A percentile compares a stretch with the other conserved stretches of the same genome.
These are phyloP conservation scores for Hippocampus comes DNA, from an alignment of 2,113 vertebrate genomes.

Conservation along the genomic window DNA sequence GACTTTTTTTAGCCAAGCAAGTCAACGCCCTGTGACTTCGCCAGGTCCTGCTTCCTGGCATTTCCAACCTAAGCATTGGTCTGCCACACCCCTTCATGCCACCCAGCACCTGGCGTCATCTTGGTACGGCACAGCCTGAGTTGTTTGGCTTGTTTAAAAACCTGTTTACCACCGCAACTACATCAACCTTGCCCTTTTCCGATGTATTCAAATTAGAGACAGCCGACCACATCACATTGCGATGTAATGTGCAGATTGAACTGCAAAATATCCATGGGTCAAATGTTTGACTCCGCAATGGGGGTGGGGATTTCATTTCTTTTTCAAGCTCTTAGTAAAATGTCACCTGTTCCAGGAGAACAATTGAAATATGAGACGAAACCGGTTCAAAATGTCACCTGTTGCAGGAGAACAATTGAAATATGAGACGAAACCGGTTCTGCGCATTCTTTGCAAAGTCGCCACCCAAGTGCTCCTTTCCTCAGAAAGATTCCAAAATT, in stretches of 20 bases:
- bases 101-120: background rate
- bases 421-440: background rate
- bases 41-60: background rate
- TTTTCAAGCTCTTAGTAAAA: background rate
- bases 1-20: background rate
- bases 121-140: background rate
- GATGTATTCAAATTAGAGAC: background rate
- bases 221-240: background rate
- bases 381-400: slow-evolving; percentile 1
- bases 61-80: background rate
- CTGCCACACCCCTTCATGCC: background rate
- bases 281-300: background rate
- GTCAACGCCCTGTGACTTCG: background rate
- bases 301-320: background rate
- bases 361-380: background rate
- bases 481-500: background rate
- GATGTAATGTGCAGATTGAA: background rate
- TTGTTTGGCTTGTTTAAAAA: background rate
- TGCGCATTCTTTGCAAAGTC: background rate
- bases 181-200: background rate
- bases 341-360: background rate
- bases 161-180: background rate
- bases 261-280: background rate
- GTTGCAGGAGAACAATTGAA: background rate
- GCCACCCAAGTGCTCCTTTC: background rate